Evolutionary conservation across 2,888 invertebrate genomes (phyloP).

Genomic region (Eurois occulta): DNA sequence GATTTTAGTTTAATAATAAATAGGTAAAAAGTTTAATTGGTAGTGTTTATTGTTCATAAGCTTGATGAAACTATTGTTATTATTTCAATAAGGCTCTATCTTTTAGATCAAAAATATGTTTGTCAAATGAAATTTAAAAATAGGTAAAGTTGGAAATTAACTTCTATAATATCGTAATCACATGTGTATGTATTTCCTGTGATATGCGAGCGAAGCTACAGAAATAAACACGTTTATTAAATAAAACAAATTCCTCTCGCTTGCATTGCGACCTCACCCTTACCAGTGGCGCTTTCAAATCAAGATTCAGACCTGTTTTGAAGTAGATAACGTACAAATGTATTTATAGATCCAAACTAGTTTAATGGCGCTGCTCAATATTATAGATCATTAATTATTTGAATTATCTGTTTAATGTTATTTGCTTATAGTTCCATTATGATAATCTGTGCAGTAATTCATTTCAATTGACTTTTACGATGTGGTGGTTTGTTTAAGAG

Average conservation of each 20-base stretch:
- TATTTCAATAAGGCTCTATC: background rate
- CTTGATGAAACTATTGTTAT: background rate
- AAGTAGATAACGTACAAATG: conserved; percentile 45
- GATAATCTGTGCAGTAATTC: conserved; percentile 18
- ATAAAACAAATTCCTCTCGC: conserved; percentile 17
- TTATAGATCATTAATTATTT: conserved; percentile 40
- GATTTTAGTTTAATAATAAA: background rate
- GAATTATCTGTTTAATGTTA: conserved; percentile 32
- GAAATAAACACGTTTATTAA: background rate
- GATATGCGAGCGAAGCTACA: background rate
- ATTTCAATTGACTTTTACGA: conserved; percentile 20
- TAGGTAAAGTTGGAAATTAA: background rate
- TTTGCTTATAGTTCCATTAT: conserved; percentile 26
- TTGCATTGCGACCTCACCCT: conserved; percentile 24
- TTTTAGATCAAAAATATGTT: background rate
- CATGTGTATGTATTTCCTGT: background rate
- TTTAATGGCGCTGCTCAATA: conserved; percentile 28
- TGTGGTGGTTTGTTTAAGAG: background rate
- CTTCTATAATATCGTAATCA: background rate
- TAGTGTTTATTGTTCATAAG: background rate
- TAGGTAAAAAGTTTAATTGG: background rate
- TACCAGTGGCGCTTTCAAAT: conserved; percentile 58
- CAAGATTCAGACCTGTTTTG: conserved; percentile 66
- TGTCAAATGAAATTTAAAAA: background rate
- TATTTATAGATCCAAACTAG: conserved; percentile 54